Evolutionary conservation across 2,888 invertebrate species (phyloP), one percentile per base, ranked within the genome.

Genomic region (Dryococelus australis): DNA sequence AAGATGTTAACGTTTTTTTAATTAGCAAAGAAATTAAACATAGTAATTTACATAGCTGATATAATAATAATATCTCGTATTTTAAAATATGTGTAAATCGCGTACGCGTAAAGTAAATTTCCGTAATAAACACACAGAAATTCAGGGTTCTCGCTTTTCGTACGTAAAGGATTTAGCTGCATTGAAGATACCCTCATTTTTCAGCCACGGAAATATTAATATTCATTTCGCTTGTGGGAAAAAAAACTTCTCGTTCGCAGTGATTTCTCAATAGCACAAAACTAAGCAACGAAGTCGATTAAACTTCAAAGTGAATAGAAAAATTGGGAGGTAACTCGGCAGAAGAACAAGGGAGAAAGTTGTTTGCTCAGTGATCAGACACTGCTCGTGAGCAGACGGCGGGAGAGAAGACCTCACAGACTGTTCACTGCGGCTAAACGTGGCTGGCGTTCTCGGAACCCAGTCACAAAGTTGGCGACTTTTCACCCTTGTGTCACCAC

Each of bases 361-460:
- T 65, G 65, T 65, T 65, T 65, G 65, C 24, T 65, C 65, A 20
- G 65, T 65, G 65, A 65, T 65, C 65, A 65, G 65, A 65, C 65
- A 65, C 65, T 10, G 65, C 1, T 65, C 65, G 65, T 8, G 10
- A 65, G 65, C 12, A n/a, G 65, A 24, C 24, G 51, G 51, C 51
- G 51, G 20, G 13, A 5, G 13, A 5, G 13, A 1, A n/a, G 65
- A 16, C 65, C 24, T 65, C 65, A 9, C 2, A 65, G 65, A n/a
- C n/a, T 8, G 20, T 65, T 65, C 24, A 24, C 13, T 6, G 65
- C 35, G n/a, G 20, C n/a, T n/a, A 16, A n/a, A 65, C 65, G 24
- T 16, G 65, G 16, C n/a, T 16, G 65, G 16, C n/a, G 65, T 65
- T 9, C 65, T 24, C n/a, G 2, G 24, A 65, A 65, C 65, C 65